These are phyloP conservation scores for Drosophila fuyamai DNA, from an alignment of 1,140 invertebrate genomes.

Conservation along the genomic window DNA sequence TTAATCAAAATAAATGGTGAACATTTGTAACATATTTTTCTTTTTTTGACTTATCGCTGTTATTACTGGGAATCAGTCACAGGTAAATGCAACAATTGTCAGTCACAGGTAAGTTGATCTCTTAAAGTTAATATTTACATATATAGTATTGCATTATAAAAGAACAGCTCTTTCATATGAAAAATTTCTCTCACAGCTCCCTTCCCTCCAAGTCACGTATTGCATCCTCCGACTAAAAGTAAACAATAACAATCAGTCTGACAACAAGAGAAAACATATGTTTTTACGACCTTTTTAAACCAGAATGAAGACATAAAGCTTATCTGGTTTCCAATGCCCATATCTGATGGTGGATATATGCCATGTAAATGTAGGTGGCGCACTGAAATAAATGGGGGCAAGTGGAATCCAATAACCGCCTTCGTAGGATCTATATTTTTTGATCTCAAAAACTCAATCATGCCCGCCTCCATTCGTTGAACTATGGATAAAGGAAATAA, in stretches of 20 bases:
- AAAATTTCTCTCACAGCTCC: slow-evolving; percentile 41
- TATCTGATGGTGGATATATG: slow-evolving; percentile 91
- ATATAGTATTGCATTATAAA: not conserved
- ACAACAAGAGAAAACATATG: not conserved
- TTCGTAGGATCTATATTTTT: slow-evolving; percentile 86
- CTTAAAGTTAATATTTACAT: slow-evolving; percentile 1
- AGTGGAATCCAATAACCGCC: slow-evolving; percentile 93
- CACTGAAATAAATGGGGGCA: slow-evolving; percentile 95
- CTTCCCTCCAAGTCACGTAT: slow-evolving; percentile 8
- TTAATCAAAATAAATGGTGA: not conserved
- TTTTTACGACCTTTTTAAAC: slow-evolving; percentile 92
- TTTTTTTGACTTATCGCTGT: not conserved
- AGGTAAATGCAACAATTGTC: not conserved
- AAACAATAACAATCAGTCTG: slow-evolving; percentile 1
- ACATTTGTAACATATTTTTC: not conserved
- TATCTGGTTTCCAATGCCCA: slow-evolving; percentile 88
- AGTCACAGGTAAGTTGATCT: not conserved
- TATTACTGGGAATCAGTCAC: slow-evolving; percentile 10
- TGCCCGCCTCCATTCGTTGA: slow-evolving; percentile 57
- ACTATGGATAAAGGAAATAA: slow-evolving; percentile 28
- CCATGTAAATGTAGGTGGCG: slow-evolving; percentile 94
- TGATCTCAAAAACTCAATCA: slow-evolving; percentile 48
- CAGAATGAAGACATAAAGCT: slow-evolving; percentile 92
- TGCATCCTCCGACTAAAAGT: slow-evolving; percentile 37
- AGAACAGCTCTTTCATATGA: not conserved